These are phyloP conservation scores for Cacoxenus indagator DNA, from an alignment of 2,888 invertebrate genomes.

Conservation along the genomic window DNA sequence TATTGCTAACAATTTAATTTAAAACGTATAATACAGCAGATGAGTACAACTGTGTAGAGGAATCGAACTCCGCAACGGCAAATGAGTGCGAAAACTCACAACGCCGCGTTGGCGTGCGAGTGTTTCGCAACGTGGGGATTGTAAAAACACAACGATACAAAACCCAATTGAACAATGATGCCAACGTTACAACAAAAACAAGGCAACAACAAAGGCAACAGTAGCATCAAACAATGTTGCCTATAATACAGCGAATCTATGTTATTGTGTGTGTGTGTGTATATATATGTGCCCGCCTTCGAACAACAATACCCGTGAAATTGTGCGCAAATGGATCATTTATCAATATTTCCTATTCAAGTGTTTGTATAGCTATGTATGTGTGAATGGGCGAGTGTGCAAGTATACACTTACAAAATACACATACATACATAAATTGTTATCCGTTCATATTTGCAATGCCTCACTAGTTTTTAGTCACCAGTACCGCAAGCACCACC, in stretches of 20 bases:
- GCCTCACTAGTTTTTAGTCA: conserved; percentile 22
- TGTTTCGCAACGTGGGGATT: neutral
- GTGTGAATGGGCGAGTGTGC: neutral
- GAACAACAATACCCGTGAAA: conserved; percentile 56
- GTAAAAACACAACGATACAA: neutral
- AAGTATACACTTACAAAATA: neutral
- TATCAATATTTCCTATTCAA: conserved; percentile 60
- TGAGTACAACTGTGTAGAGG: no score
- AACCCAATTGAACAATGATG: conserved; percentile 19
- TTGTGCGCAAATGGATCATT: conserved; percentile 57
- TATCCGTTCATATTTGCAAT: conserved; percentile 52
- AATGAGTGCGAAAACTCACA: neutral
- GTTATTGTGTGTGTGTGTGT: neutral
- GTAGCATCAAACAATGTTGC: neutral
- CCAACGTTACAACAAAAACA: neutral
- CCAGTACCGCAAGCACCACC: neutral
- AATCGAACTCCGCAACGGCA: neutral
- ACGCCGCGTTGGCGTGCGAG: neutral
- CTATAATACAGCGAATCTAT: no score
- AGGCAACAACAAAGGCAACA: neutral
- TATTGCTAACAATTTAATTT: conserved; percentile 45
- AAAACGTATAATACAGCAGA: neutral
- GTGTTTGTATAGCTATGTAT: neutral
- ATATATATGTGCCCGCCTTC: conserved; percentile 22
- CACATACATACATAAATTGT: conserved; percentile 38